A percentile compares a stretch with the other conserved stretches of the same genome.
phyloP scores from a whole-genome alignment of 2,888 invertebrate species.

The Fabriciana adippe region DNA sequence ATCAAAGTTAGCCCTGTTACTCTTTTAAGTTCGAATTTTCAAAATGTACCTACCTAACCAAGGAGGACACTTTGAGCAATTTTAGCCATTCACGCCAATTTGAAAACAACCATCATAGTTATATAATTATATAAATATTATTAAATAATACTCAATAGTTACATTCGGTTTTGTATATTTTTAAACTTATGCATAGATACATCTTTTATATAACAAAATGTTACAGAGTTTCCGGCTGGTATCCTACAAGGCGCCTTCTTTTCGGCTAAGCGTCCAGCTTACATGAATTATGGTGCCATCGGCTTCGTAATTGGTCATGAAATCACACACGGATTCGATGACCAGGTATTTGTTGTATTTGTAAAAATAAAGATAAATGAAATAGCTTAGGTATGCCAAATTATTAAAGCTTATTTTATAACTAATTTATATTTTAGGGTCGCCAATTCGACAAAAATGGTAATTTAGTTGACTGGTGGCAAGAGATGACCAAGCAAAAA shows the following conservation, averaged over 20 bases:
- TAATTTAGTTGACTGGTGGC: conserved; percentile 97
- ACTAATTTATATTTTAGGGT: conserved; percentile 75
- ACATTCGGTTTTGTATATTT: too few relatives aligned
- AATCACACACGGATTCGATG: conserved; percentile 95
- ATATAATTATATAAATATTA: too few relatives aligned
- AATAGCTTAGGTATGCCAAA: background rate
- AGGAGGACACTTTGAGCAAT: too few relatives aligned
- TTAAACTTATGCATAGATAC: too few relatives aligned
- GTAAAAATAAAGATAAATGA: background rate
- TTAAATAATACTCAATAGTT: too few relatives aligned
- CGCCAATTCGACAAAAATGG: conserved; percentile 96
- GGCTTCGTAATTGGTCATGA: conserved; percentile 96
- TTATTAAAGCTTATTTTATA: background rate
- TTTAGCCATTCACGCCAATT: too few relatives aligned
- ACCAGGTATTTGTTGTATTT: conserved; percentile 77
- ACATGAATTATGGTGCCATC: conserved; percentile 96
- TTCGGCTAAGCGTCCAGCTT: conserved; percentile 92
- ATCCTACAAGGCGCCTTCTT: conserved; percentile 96
- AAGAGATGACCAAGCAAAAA: conserved; percentile 89
- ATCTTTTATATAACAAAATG: too few relatives aligned
- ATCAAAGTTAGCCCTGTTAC: too few relatives aligned
- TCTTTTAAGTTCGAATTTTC: too few relatives aligned
- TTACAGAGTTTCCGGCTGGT: conserved; percentile 94
- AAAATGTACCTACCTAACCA: too few relatives aligned
- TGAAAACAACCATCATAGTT: too few relatives aligned